These are phyloP conservation scores for Myotis myotis DNA, from an alignment of 2,797 vertebrate genomes.

Conservation along the genomic window DNA sequence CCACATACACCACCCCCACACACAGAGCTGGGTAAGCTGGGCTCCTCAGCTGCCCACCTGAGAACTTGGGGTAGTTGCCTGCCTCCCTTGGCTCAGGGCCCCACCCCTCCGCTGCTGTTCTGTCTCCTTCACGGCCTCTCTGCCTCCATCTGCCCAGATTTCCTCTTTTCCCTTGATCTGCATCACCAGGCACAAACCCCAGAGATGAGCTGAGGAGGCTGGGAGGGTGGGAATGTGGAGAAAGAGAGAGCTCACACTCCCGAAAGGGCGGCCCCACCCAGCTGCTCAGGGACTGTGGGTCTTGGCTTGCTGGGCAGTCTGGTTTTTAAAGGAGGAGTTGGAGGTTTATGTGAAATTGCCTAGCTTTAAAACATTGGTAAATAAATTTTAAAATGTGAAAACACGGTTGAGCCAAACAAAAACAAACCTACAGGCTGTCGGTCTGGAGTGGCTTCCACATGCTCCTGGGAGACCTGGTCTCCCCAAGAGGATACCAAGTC, in stretches of 20 bases:
- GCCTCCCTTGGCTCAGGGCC: not conserved
- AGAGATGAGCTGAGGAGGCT: not conserved
- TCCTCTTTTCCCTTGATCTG: not conserved
- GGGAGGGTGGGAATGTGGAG: fast-evolving
- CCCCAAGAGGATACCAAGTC: not conserved
- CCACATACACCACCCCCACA: not conserved
- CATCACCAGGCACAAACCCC: too few relatives aligned
- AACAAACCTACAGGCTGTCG: not conserved
- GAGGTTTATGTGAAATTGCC: conserved; percentile 21
- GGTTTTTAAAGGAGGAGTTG: conserved; percentile 8
- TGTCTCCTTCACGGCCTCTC: not conserved
- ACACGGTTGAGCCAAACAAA: conserved; percentile 51
- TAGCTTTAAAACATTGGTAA: conserved; percentile 50
- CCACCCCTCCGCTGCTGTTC: not conserved
- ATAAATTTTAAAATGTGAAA: conserved; percentile 45
- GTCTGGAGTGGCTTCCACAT: not conserved
- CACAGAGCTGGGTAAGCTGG: not conserved
- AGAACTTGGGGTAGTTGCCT: not conserved
- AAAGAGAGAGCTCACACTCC: not conserved
- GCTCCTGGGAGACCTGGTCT: not conserved
- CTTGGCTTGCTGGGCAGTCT: not conserved
- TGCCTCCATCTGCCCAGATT: not conserved
- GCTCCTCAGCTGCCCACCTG: not conserved
- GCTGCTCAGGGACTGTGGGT: not conserved
- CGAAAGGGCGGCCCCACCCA: fast-evolving